Evolutionary conservation across 2,113 vertebrate genomes (phyloP), one percentile per base, ranked within the genome.

Genomic region (Spermophilus dauricus): DNA sequence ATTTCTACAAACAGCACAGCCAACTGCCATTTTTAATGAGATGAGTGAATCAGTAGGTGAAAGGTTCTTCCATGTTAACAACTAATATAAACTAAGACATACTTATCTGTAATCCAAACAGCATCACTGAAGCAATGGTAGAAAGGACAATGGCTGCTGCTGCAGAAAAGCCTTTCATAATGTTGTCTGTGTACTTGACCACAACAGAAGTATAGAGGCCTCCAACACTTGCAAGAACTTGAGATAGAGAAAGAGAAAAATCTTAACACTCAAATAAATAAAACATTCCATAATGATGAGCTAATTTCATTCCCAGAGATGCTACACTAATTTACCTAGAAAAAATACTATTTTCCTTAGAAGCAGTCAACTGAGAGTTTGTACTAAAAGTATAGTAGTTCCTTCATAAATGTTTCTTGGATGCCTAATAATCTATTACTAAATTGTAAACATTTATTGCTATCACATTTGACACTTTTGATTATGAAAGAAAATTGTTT

Each of bases 171-270:
- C 99, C 99, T 97, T 99, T 99, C 99, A 99, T 99, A 89, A 99
- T 99, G 97, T 99, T 99, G 97, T 99, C 99, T 0, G 99, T 99
- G 98, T 99, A 99, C 97, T 99, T 99, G 86, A 99, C 99, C 92
- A 99, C 99, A 0, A 99, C 98, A 0, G 99, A 99, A 0, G 99
- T 99, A 98, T 99, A 99, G 86, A 99, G 98, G 24, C 99, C 99
- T 5, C 99, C 99, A 17, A 99, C 99, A 4, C 99, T 99, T 93
- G 99, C 99, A 26, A 99, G 98, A 65, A 99, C 99, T 99, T 97
- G 39, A 56, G 58, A 96, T 86, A 94, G 28, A 98, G 87, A 77
- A 56, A 97, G 91, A 97, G 58, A 0, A 91, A 83, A 56, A 76
- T 39, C 17, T 94, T 86, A 97, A 78, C 39, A 76, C 18, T 67